phyloP scores from a whole-genome alignment of 2,113 vertebrate species.

The Caloenas nicobarica region DNA sequence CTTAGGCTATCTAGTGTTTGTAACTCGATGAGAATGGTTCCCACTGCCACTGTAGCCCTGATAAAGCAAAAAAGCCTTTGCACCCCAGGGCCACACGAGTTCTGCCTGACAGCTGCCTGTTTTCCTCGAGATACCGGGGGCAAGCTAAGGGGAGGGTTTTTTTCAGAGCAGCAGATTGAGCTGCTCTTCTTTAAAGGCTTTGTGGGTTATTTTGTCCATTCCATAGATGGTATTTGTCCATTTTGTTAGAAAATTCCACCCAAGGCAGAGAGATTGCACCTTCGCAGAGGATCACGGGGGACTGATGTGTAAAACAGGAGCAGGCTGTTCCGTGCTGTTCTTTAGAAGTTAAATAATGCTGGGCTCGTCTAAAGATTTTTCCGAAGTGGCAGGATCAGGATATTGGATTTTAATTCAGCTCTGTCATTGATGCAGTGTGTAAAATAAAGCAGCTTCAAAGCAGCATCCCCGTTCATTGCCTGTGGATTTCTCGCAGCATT shows the following conservation, averaged over 20 bases:
- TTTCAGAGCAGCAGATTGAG: conserved; percentile 10
- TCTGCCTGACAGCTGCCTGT: conserved; percentile 50
- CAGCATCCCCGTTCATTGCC: not conserved
- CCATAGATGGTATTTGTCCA: conserved; percentile 15
- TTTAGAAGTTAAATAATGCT: not conserved
- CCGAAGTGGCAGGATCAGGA: not conserved
- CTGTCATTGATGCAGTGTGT: not conserved
- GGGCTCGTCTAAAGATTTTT: not conserved
- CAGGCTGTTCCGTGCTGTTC: not conserved
- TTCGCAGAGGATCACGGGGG: not conserved
- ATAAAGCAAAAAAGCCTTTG: conserved; percentile 61
- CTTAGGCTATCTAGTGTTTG: conserved; percentile 57
- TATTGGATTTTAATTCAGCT: conserved; percentile 11
- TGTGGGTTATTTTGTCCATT: conserved; percentile 31
- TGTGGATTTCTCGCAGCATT: not conserved
- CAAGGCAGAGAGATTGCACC: conserved; percentile 42
- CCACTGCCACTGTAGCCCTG: conserved; percentile 53
- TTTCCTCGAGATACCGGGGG: not conserved
- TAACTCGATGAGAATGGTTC: conserved; percentile 34
- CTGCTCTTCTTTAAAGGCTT: conserved; percentile 15
- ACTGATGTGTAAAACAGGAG: not conserved
- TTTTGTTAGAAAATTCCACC: conserved; percentile 35
- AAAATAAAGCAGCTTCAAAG: not conserved
- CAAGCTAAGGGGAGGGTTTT: conserved; percentile 3
- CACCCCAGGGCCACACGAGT: conserved; percentile 13